A percentile compares a stretch with the other conserved stretches of the same genome.
phyloP scores from a whole-genome alignment of 2,888 invertebrate species.

The Maniola hyperantus region DNA sequence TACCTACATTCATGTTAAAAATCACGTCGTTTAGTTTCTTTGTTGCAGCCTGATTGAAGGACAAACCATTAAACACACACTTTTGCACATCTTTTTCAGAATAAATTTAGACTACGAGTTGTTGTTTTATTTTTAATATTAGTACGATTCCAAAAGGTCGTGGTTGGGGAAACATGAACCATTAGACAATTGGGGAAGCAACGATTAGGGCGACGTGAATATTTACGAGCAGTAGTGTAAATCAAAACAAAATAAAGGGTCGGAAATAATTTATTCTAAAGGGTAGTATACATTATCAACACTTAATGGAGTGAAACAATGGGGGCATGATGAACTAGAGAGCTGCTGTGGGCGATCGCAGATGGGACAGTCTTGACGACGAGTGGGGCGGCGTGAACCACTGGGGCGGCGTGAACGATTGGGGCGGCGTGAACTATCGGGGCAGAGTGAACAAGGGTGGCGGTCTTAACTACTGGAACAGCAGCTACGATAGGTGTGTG shows the following conservation, averaged over 20 bases:
- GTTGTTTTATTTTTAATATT: no score
- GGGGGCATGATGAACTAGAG: conserved; percentile 65
- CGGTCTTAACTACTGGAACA: conserved; percentile 43
- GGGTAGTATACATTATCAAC: conserved; percentile 22
- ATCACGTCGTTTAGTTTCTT: no score
- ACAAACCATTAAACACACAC: no score
- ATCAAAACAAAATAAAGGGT: conserved; percentile 13
- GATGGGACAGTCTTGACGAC: conserved; percentile 69
- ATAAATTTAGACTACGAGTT: no score
- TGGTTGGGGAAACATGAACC: no score
- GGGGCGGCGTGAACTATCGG: conserved; percentile 53
- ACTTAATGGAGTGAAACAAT: conserved; percentile 59
- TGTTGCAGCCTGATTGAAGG: no score
- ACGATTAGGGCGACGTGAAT: background rate
- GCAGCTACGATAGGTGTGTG: conserved; percentile 49
- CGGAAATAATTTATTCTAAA: conserved; percentile 36
- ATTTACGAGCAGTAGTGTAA: background rate
- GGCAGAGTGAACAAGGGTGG: conserved; percentile 53
- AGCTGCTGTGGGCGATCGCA: conserved; percentile 68
- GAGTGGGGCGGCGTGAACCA: conserved; percentile 56
- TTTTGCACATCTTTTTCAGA: no score
- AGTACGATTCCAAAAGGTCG: no score
- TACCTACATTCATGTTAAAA: no score
- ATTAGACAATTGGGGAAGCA: no score
- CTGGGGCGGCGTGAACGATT: conserved; percentile 49